Conservation (phyloP, 2,113 vertebrate genomes). For the Aspiorhynchus laticeps region DNA sequence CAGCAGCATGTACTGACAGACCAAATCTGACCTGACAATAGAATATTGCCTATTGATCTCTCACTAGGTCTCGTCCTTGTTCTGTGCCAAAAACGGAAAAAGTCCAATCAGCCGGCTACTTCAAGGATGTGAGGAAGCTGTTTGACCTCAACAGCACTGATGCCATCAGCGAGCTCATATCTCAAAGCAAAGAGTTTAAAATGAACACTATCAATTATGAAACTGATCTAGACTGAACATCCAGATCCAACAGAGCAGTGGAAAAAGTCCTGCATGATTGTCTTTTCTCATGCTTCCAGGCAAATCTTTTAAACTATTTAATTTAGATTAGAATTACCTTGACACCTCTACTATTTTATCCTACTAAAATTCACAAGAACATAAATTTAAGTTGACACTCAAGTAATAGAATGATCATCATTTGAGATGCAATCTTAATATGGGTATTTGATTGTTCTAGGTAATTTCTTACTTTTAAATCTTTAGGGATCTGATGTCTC, state of each 20-base stretch:
- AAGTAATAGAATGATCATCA: background rate
- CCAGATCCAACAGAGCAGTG: no score
- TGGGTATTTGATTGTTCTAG: background rate
- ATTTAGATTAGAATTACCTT: background rate
- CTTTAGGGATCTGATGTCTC: no score
- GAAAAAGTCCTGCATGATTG: no score
- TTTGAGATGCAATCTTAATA: background rate
- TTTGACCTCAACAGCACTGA: background rate
- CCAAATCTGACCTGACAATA: constrained; percentile 4
- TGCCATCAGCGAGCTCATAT: background rate
- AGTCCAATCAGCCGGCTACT: background rate
- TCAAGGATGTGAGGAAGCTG: background rate
- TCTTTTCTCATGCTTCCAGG: background rate
- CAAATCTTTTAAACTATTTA: background rate
- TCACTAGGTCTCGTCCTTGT: background rate
- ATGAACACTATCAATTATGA: background rate
- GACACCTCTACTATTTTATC: background rate
- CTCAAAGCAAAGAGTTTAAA: background rate
- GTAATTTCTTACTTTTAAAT: no score
- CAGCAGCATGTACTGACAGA: background rate
- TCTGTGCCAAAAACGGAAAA: background rate
- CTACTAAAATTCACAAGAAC: background rate
- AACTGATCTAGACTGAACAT: background rate
- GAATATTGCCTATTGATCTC: constrained; percentile 3
- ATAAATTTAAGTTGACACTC: background rate